Evolutionary conservation across 2,888 invertebrate genomes (phyloP).

Genomic region (Rutpela maculata): DNA sequence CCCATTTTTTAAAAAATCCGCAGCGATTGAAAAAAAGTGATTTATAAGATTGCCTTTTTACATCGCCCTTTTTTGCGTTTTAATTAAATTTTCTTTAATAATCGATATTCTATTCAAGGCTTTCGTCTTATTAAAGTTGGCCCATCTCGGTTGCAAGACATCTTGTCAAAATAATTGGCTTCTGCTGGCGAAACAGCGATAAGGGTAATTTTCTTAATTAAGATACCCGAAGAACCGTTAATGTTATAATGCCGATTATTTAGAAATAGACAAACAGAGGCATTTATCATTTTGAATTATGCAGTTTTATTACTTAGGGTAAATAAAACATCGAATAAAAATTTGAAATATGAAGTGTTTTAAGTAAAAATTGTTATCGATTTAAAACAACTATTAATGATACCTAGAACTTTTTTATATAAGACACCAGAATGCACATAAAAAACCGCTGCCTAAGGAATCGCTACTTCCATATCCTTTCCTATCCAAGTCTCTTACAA

Average conservation of each 20-base stretch:
- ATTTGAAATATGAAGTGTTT: too few species aligned
- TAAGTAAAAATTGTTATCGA: too few species aligned
- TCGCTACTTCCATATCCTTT: too few species aligned
- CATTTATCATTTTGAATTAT: background rate
- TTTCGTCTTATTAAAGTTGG: slow-evolving; percentile 17
- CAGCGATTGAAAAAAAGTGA: slow-evolving; percentile 8
- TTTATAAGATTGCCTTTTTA: slow-evolving; percentile 27
- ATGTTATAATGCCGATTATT: background rate
- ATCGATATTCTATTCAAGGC: slow-evolving; percentile 24
- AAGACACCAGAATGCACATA: too few species aligned
- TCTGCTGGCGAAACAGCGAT: background rate
- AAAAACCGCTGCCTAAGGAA: too few species aligned
- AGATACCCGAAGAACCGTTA: background rate
- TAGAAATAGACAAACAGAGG: background rate
- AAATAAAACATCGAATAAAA: too few species aligned
- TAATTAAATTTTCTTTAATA: slow-evolving; percentile 22
- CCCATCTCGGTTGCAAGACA: background rate
- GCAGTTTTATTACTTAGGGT: background rate
- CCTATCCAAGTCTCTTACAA: too few species aligned
- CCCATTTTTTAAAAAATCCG: slow-evolving; percentile 24
- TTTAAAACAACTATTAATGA: too few species aligned
- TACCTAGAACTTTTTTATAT: too few species aligned
- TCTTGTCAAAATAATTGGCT: slow-evolving; percentile 21
- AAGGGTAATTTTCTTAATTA: slow-evolving; percentile 10
- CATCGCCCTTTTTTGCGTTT: background rate